Evolutionary conservation across 2,888 invertebrate species (phyloP).

Genomic region (Chrysina gloriosa): DNA sequence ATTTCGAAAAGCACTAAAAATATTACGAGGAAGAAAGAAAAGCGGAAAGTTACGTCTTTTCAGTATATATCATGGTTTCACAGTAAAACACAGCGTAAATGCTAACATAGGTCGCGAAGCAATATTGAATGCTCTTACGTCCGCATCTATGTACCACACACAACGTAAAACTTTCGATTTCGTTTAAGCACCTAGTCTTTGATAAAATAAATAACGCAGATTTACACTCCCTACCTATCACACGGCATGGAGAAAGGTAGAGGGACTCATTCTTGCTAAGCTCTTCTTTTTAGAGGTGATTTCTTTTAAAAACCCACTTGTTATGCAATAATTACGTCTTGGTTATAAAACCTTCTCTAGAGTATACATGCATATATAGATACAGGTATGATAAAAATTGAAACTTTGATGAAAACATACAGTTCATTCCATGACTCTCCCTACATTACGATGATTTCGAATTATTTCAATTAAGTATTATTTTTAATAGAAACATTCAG

Average conservation of each 20-base stretch:
- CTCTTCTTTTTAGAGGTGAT: too few species aligned
- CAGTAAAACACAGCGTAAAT: neutral
- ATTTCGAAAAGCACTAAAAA: constrained; percentile 10
- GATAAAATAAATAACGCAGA: constrained; percentile 17
- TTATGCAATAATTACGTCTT: too few species aligned
- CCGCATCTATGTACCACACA: constrained; percentile 17
- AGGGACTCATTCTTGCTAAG: constrained; percentile 11
- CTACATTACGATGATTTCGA: too few species aligned
- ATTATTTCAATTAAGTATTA: too few species aligned
- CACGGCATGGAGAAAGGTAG: constrained; percentile 17
- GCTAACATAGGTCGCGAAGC: neutral
- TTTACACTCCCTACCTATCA: constrained; percentile 18
- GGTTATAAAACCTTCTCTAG: too few species aligned
- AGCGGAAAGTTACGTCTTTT: constrained; percentile 41
- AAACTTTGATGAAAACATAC: too few species aligned
- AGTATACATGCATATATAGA: too few species aligned
- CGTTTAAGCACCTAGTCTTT: constrained; percentile 12
- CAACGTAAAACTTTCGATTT: constrained; percentile 28
- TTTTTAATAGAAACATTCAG: too few species aligned
- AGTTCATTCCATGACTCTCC: too few species aligned
- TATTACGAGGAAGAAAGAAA: neutral
- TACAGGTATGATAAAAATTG: too few species aligned
- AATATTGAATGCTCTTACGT: constrained; percentile 4
- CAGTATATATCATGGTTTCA: constrained; percentile 20
- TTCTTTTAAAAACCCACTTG: too few species aligned